A percentile compares a stretch with the other conserved stretches of the same genome.
Conservation (phyloP, 2,888 invertebrate genomes). For the Nomada hirtipes region DNA sequence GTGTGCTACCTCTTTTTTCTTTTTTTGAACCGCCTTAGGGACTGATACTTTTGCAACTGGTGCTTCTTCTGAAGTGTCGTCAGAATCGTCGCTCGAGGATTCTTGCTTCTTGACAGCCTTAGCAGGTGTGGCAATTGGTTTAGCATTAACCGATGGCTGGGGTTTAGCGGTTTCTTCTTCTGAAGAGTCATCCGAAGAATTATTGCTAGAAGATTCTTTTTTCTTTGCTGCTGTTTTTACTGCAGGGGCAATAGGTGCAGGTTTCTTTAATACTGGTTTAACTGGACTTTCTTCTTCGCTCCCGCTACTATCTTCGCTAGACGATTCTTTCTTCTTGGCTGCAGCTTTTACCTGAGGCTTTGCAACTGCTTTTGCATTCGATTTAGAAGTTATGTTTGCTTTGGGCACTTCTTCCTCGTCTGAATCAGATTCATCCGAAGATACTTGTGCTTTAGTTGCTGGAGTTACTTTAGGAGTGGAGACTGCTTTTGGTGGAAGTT, state of each 20-base stretch:
- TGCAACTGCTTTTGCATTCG: conserved; percentile 40
- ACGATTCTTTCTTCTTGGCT: conserved; percentile 79
- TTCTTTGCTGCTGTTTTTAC: conserved; percentile 65
- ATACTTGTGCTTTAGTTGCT: conserved; percentile 64
- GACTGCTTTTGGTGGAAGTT: conserved; percentile 42
- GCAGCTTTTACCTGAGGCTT: conserved; percentile 45
- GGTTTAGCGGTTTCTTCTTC: conserved; percentile 67
- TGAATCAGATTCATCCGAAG: conserved; percentile 77
- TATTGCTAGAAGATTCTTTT: conserved; percentile 64
- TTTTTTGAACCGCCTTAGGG: conserved; percentile 64
- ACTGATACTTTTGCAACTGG: conserved; percentile 55
- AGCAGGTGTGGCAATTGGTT: conserved; percentile 28
- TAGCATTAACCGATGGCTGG: conserved; percentile 45
- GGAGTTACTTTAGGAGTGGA: conserved; percentile 46
- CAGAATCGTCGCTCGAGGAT: conserved; percentile 76
- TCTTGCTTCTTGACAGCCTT: conserved; percentile 66
- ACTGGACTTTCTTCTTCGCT: conserved; percentile 62
- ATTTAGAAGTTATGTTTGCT: conserved; percentile 40
- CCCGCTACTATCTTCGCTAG: conserved; percentile 81
- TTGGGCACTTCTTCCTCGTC: conserved; percentile 82
- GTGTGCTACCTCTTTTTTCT: conserved; percentile 46
- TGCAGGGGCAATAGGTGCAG: conserved; percentile 8
- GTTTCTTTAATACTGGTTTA: conserved; percentile 52
- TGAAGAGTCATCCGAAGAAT: conserved; percentile 61
- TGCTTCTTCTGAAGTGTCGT: conserved; percentile 82